Base-by-base conservation (phyloP, 2,113 vertebrate species). In the Anthoscopus minutus region DNA sequence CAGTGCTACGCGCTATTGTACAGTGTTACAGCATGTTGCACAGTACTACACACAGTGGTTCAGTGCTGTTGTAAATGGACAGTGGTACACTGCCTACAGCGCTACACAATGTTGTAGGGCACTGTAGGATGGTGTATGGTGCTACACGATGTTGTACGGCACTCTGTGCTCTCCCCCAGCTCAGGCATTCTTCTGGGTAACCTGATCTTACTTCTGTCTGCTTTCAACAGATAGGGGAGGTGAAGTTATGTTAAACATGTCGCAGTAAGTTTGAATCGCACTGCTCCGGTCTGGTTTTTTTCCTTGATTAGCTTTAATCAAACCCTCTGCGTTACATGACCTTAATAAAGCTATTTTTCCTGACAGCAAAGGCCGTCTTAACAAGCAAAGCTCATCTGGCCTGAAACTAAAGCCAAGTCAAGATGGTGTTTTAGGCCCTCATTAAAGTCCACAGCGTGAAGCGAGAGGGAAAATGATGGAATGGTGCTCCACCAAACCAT, bases 301-400 rank as follows among this genome's bases (percentile, higher is more conserved):
- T 96, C 94, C 95, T 97, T 97, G 97, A 97, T 97, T 97, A 98
- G 97, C 97, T 97, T 97, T 97, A 98, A 97, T 97, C 97, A 97
- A 98, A 96, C 93, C 91, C 86, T 96, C 54, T 2, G 2, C 33
- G 10, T 98, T 97, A 62, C 94, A 88, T 94, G 96, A 96, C 96
- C 97, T 97, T 97, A 98, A 98, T 98, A 97, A 97, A 97, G 96
- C 96, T 97, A 93, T 97, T 98, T 97, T 97, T 97, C 97, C 95
- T 96, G 96, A 98, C 97, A 97, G 95, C 48, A 37, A 97, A 98
- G 97, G 96, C 94, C 2, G 24, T 95, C 96, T 98, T 98, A 98
- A 98, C 96, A 98, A 98, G 97, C 94, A 86, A 85, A 96, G 94
- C 94, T 98, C 97, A 96, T 98, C 97, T 98, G 96, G 89, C 96